Evolutionary conservation across 2,113 vertebrate genomes (phyloP).

Genomic region (Oryzias woworae): DNA sequence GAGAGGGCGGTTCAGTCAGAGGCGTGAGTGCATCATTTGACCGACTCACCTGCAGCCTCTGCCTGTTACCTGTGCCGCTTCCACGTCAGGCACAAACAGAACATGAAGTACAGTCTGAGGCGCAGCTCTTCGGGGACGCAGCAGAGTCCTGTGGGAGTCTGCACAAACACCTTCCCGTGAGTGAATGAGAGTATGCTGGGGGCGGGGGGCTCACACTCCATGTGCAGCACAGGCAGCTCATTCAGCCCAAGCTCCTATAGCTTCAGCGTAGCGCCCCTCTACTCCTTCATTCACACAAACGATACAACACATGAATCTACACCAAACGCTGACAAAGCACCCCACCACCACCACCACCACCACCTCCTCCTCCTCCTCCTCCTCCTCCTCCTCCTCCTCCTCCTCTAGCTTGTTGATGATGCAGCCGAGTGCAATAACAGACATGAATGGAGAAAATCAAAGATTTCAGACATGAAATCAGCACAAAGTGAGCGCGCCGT

Average conservation of each 20-base stretch:
- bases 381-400: constrained; percentile 1
- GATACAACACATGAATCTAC: constrained; percentile 21
- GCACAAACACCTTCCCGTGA: constrained; percentile 5
- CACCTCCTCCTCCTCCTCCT: neutral
- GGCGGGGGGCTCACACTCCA: constrained; percentile 21
- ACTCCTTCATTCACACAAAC: constrained; percentile 20
- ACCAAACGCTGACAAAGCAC: constrained; percentile 12
- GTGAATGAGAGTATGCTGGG: constrained; percentile 1
- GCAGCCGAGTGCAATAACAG: constrained; percentile 45
- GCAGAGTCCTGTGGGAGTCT: constrained; percentile 45
- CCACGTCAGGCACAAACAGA: neutral
- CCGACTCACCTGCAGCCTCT: too few species aligned
- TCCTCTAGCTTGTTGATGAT: constrained; percentile 21
- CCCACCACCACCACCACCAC: neutral
- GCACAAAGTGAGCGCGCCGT: constrained; percentile 9
- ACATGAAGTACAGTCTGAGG: constrained; percentile 46
- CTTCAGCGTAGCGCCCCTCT: constrained; percentile 32
- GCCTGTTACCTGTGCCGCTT: too few species aligned
- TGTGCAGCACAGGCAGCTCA: constrained; percentile 57
- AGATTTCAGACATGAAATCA: constrained; percentile 21
- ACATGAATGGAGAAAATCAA: constrained; percentile 43
- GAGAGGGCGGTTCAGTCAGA: too few species aligned
- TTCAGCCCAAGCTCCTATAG: constrained; percentile 38
- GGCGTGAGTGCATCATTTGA: too few species aligned
- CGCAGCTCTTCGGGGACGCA: constrained; percentile 42